A percentile compares a stretch with the other conserved stretches of the same genome.
Conservation (phyloP, 1,140 invertebrate genomes). For the Mylabris phalerata region DNA sequence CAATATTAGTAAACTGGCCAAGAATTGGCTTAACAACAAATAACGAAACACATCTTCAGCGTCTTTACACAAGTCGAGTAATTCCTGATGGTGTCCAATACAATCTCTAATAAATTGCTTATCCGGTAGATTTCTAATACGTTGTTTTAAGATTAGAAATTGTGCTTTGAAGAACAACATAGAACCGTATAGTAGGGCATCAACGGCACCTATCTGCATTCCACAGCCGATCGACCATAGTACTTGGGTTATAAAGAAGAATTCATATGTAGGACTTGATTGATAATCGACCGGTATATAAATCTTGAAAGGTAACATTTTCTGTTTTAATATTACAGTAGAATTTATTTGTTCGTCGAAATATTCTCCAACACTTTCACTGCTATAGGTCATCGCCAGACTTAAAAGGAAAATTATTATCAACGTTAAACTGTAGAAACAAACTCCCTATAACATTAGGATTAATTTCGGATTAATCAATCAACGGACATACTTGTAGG, state of each 20-base stretch:
- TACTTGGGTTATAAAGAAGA: constrained; percentile 4
- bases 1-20: constrained; percentile 13
- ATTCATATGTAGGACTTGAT: constrained; percentile 12
- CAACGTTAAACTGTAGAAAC: constrained; percentile 1
- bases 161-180: constrained; percentile 18
- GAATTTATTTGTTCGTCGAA: neutral
- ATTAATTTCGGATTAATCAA: neutral
- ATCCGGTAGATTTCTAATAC: neutral
- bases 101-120: neutral
- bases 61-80: constrained; percentile 14
- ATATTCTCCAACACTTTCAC: neutral
- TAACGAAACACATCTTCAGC: constrained; percentile 11
- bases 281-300: constrained; percentile 12
- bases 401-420: neutral
- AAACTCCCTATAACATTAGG: neutral
- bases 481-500: constrained; percentile 4
- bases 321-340: constrained; percentile 2
- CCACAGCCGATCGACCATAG: constrained; percentile 3
- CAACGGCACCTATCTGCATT: constrained; percentile 13
- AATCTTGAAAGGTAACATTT: constrained; percentile 9
- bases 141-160: constrained; percentile 14
- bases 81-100: constrained; percentile 17
- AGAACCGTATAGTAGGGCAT: constrained; percentile 16
- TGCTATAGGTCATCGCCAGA: neutral
- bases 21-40: constrained; percentile 19